Evolutionary conservation across 2,797 vertebrate species (phyloP), one percentile per base, ranked within the genome.

Genomic region (Phylloscopus collybita): DNA sequence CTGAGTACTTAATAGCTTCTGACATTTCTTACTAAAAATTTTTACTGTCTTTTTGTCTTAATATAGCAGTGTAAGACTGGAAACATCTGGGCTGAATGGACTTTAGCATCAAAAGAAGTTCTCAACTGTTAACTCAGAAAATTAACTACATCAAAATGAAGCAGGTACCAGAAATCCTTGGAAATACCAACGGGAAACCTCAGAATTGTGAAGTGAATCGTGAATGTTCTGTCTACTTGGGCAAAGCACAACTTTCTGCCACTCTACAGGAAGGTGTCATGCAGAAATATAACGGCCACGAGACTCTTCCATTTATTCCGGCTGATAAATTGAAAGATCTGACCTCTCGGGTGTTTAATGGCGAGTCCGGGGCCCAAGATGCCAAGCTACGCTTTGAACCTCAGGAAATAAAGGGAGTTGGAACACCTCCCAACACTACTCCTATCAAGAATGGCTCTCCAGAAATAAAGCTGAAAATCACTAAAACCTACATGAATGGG

Each of bases 301-400:
- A 98, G 20, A 95, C 97, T 13, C 97, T 98, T 36, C 98, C 98
- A 2, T 98, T 98, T 75, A 97, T 98, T 57, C 98, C 98, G 26
- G 96, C 98, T 11, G 99, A 99, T 89, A 98, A 98, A 95, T 97
- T 99, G 78, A 99, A 99, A 97, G 99, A 99, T 95, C 98, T 99
- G 23, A 99, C 99, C 34, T 99, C 99, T 51, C 98, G 98, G 11
- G 98, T 99, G 71, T 98, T 99, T 54, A 99, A 99, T 6, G 99
- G 99, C 0, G 99, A 99, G 78, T 99, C 99, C 1, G 99, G 99
- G 27, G 96, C 98, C 70, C 98, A 97, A 18, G 98, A 98, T 78
- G 97, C 98, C 44, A 99, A 98, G 92, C 97, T 99, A 86, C 97
- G 96, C 38, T 98, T 98, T 44, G 99, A 99, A 74, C 96, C 98